phyloP scores from a whole-genome alignment of 2,888 invertebrate species.

The Mesopsocus fuscifrons region DNA sequence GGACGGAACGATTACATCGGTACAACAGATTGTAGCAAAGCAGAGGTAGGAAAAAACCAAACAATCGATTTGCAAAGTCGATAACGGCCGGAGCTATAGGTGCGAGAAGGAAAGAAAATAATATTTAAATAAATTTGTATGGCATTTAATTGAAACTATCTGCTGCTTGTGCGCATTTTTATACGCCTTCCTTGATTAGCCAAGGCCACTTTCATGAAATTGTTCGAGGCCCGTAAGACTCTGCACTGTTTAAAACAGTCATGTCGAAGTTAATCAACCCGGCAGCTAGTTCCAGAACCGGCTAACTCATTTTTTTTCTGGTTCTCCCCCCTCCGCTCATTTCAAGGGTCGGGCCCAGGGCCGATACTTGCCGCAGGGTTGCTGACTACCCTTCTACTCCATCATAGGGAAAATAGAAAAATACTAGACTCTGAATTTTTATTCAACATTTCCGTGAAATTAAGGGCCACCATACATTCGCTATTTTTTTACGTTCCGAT shows the following conservation, averaged over 20 bases:
- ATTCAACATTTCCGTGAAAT: too few species aligned
- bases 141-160: constrained; percentile 10
- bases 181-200: constrained; percentile 10
- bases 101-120: constrained; percentile 8
- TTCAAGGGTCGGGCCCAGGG: too few species aligned
- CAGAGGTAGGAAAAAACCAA: constrained; percentile 4
- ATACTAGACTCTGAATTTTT: too few species aligned
- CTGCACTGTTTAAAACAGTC: constrained; percentile 8
- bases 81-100: neutral
- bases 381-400: too few species aligned
- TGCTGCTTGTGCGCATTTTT: constrained; percentile 10
- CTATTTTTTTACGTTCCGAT: too few species aligned
- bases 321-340: neutral
- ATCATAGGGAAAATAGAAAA: too few species aligned
- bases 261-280: constrained; percentile 8
- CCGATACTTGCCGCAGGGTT: too few species aligned
- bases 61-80: constrained; percentile 6
- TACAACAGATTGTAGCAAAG: too few species aligned
- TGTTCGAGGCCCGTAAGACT: constrained; percentile 8
- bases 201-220: constrained; percentile 3
- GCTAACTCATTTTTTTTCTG: constrained; percentile 8
- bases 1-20: too few species aligned
- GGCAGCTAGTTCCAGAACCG: constrained; percentile 5
- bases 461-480: too few species aligned
- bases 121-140: constrained; percentile 10